Evolutionary conservation across 1,140 invertebrate genomes (phyloP), one percentile per base, ranked within the genome.

Genomic region (Dreissena polymorpha): DNA sequence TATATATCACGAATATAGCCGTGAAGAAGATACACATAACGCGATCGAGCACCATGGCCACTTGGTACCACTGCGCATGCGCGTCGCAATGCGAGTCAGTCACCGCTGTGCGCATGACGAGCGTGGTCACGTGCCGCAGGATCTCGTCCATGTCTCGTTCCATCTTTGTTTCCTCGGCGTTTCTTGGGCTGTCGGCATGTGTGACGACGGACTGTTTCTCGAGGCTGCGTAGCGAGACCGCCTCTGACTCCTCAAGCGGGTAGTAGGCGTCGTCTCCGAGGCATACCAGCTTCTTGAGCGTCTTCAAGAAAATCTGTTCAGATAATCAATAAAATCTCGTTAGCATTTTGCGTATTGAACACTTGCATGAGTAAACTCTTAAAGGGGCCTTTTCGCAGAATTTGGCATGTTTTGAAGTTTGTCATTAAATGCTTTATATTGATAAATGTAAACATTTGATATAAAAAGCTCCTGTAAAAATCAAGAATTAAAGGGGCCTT

Each of bases 41-140:
- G 68, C 83, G 51, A 50, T 85, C 83, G 0, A 88, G 53, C 16
- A 88, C 86, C 23, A 88, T 39, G 14, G 85, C 86, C 39, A 88
- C 76, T 60, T 86, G 78, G 76, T 88, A 78, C 86, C 86, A 88
- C 60, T 88, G 85, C 21, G 63, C 75, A 6, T 25, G 21, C 18
- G 60, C 70, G 39, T 80, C 68, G 6, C n/a, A 39, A 13, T 63
- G 55, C 16, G 55, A 27, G 49, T 75, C 68, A 49, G 27, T 27
- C 10, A 70, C 51, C 25, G 63, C n/a, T 21, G 67, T 76, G 2
- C 65, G 14, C 10, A 70, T 18, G 14, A 70, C 71, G 23, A 83
- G n/a, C 0, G 14, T 68, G 25, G 69, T 70, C 64, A 83, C 27
- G 50, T 85, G 39, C 23, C 64, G 64, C 10, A 72, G 29, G 21